phyloP scores from a whole-genome alignment of 2,888 invertebrate species.

The Polyploca ridens region DNA sequence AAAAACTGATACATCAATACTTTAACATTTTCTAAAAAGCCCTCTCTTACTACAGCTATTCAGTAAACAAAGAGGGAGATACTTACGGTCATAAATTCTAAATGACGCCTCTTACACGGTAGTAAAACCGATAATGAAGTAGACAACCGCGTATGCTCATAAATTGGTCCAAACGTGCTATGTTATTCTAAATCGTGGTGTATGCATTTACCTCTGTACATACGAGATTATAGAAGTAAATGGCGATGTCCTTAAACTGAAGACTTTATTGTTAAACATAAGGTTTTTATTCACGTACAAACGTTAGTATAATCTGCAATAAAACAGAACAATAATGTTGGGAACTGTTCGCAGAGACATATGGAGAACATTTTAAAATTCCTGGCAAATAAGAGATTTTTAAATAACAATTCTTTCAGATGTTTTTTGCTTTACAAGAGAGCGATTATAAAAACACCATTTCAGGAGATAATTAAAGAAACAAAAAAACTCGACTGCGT shows the following conservation, averaged over 20 bases:
- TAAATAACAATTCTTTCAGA: not conserved
- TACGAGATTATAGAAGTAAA: not conserved
- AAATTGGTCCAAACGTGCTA: not conserved
- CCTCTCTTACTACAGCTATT: no score
- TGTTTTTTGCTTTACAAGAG: no score
- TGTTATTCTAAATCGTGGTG: not conserved
- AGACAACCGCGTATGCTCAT: not conserved
- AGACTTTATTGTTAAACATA: not conserved
- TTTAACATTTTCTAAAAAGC: no score
- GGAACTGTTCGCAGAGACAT: not conserved
- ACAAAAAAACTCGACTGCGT: no score
- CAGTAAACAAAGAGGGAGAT: no score
- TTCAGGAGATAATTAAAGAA: not conserved
- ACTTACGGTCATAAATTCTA: no score
- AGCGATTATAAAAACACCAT: no score
- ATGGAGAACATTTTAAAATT: not conserved
- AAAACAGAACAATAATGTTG: not conserved
- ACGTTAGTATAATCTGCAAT: not conserved
- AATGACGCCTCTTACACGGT: no score
- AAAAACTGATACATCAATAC: no score
- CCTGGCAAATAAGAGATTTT: not conserved
- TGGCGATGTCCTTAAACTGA: conserved; percentile 1
- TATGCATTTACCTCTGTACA: conserved; percentile 1
- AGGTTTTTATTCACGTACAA: conserved; percentile 1
- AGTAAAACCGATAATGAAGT: no score